Evolutionary conservation across 2,113 vertebrate genomes (phyloP).

Genomic region (Pachycephala philippinensis): DNA sequence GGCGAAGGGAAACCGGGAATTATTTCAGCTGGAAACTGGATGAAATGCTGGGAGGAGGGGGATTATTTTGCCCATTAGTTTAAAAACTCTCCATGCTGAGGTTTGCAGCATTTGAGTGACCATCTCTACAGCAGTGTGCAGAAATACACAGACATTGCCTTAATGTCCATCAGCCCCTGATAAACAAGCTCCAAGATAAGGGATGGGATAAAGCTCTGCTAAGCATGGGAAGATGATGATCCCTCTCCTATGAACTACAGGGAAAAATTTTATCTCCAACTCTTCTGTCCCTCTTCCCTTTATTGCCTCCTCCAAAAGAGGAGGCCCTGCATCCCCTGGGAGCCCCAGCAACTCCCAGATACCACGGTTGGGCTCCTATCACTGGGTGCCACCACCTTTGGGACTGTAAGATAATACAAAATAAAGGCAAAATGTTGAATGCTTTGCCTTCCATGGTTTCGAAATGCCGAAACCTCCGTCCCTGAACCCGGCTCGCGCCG

Average conservation of each 20-base stretch:
- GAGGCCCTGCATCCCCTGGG: neutral
- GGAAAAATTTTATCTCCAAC: neutral
- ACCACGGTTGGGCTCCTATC: rapidly evolving
- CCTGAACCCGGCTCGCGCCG: neutral
- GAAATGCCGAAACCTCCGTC: neutral
- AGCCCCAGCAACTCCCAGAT: neutral
- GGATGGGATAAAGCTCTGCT: neutral
- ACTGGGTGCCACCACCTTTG: neutral
- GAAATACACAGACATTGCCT: neutral
- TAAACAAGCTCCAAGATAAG: neutral
- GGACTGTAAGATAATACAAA: neutral
- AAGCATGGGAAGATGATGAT: neutral
- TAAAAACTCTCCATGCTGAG: neutral
- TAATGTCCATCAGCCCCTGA: neutral
- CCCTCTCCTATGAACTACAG: neutral
- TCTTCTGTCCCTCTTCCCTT: neutral
- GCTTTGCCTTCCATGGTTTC: neutral
- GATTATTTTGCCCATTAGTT: neutral
- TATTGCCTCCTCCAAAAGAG: neutral
- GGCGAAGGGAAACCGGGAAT: neutral
- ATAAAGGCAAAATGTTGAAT: neutral
- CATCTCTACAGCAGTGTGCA: neutral
- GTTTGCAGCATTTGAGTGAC: neutral
- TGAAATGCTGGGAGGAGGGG: neutral
- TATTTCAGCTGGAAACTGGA: constrained; percentile 2